Base-by-base conservation (phyloP, 2,797 vertebrate genomes). In the Chelon labrosus region DNA sequence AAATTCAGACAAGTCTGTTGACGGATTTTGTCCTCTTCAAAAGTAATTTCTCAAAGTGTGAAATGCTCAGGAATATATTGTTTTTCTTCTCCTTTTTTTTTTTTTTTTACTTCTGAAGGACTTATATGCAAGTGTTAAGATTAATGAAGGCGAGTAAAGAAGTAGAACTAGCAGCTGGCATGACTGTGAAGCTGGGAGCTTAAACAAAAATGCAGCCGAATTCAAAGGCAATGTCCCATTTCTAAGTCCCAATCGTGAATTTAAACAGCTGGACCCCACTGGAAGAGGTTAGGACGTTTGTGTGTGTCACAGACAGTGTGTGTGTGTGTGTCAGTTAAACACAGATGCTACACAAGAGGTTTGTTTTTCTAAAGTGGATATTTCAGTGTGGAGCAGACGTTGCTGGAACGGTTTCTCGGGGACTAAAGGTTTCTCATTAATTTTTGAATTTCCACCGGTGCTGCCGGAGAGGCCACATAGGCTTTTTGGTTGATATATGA, bases 401-500 rank as follows among this genome's bases (percentile, higher is more conserved):
- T 65, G 70, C 62, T 47, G 6, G 44, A 81, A 73, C 10, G 38
- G 56, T 77, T 85, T 85, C 76, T 69, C 16, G 0, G 72, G 61
- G 71, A 70, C 62, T 58, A 78, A 85, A 85, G 84, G 85, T 81
- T 88, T 82, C 80, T 87, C 86, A 84, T 90, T 88, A 70, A 88
- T 82, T 84, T 87, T 85, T 89, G 65, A 87, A 76, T 80, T 70
- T 82, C 69, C 58, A 41, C 75, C 17, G 67, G 50, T 74, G 59
- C 70, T 19, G 61, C 72, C 22, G 9, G 52, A 61, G 78, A 75
- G 68, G 85, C 77, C 74, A 78, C 65, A 19, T 53, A 89, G 83
- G 85, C 75, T 83, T 87, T 85, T 87, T 88, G 80, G 85, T 79
- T 80, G 70, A 90, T 90, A 78, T 79, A 80, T 84, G 77, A 84